Base-by-base conservation (phyloP, 2,797 vertebrate species). In the Amblyraja radiata region DNA sequence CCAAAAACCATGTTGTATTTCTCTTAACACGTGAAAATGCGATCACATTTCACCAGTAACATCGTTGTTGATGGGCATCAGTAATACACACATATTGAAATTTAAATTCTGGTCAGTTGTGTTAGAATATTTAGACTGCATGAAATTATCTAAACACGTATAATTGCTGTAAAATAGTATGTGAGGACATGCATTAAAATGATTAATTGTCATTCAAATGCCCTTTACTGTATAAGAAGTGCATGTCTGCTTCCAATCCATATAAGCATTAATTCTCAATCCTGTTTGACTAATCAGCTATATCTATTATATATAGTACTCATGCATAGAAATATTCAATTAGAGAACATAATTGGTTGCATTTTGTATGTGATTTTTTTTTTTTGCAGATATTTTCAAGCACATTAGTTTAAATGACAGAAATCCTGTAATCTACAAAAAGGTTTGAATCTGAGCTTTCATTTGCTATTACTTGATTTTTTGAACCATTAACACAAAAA, bases 141-240 rank as follows among this genome's bases (percentile, higher is more conserved):
- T 91, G 71, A 91, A 91, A 74, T 91, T 91, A 54, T 6, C 39
- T 36, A 54, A 91, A 74, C 71, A 54, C 25, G 90, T 74, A 91
- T 91, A 91, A 90, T 90, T 90, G 65, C 58, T 39, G 86, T 90
- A 68, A 16, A 25, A 25, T 74, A 73, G 23, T 91, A 74, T 23
- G 71, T 9, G 73, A 73, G 68, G 68, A 91, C 23, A 74, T 74
- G 68, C 21, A 74, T 91, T 46, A 46, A 91, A 73, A 91, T 91
- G 90, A 91, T 91, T 91, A 91, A 91, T 73, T 91, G 39, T 91
- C 71, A 74, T 91, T 91, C 68, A 91, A 23, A 54, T 54, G 39
- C 39, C 88, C 65, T 90, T 90, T 58, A 54, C 46, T 54, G 46
- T 54, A 28, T 25, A 84, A 5, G 23, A 84, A 84, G 54, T 84